Evolutionary conservation across 2,113 vertebrate genomes (phyloP).

Genomic region (Falco punctatus): DNA sequence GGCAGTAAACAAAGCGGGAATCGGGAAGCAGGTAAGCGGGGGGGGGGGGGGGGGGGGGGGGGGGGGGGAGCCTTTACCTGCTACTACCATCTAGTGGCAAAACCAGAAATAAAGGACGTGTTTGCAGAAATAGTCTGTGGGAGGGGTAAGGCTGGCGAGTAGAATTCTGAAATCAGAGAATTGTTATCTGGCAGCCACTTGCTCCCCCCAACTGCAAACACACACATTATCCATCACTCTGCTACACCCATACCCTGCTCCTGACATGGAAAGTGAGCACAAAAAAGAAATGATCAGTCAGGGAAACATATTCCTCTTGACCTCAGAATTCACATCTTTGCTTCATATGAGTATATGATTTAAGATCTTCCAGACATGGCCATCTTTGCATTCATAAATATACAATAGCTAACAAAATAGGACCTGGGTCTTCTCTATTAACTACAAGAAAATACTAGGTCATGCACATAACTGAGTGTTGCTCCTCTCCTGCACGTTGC

Average conservation of each 20-base stretch:
- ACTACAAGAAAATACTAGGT: background rate
- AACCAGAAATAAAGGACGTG: slow-evolving; percentile 7
- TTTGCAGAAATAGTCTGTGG: background rate
- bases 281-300: background rate
- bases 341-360: background rate
- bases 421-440: background rate
- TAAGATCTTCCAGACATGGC: background rate
- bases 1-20: slow-evolving; percentile 51
- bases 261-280: background rate
- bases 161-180: background rate
- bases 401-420: background rate
- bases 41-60: too few species aligned
- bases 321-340: background rate
- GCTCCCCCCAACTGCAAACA: background rate
- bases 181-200: background rate
- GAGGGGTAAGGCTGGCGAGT: background rate
- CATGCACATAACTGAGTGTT: background rate
- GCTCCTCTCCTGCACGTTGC: background rate
- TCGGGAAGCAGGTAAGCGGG: background rate
- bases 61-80: slow-evolving; percentile 38
- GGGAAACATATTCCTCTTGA: background rate
- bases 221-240: background rate
- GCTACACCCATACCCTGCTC: background rate
- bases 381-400: background rate
- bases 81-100: slow-evolving; percentile 80